These are phyloP conservation scores for Corythornis vintsioides DNA, from an alignment of 2,113 vertebrate species.

Conservation along the genomic window DNA sequence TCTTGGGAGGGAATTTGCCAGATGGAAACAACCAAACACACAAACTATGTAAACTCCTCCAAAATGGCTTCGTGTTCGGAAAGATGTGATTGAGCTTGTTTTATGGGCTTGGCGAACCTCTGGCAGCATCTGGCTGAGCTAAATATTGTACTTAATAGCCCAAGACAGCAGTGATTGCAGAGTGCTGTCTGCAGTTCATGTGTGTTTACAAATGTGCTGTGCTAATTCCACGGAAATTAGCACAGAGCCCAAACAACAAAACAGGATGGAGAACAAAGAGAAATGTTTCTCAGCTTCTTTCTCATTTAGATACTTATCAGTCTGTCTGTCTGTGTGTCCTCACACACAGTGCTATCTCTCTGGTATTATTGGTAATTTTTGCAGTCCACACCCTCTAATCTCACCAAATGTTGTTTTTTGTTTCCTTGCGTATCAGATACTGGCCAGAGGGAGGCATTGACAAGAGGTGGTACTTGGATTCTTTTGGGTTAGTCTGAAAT, in stretches of 20 bases:
- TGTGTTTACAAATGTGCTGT: constrained; percentile 42
- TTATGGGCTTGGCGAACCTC: constrained; percentile 55
- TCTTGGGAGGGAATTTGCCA: not conserved
- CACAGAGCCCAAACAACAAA: not conserved
- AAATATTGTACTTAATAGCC: constrained; percentile 63
- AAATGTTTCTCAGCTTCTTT: not conserved
- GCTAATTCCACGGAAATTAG: constrained; percentile 36
- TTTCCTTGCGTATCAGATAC: not conserved
- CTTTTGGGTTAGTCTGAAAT: not conserved
- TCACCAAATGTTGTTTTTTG: not conserved
- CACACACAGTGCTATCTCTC: fast-evolving
- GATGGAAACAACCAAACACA: constrained; percentile 27
- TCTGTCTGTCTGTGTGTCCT: fast-evolving
- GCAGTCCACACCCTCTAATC: not conserved
- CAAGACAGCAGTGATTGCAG: constrained; percentile 38
- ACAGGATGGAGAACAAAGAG: constrained; percentile 28
- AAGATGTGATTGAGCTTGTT: constrained; percentile 46
- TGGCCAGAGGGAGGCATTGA: not conserved
- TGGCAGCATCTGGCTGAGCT: constrained; percentile 63
- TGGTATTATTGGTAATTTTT: not conserved
- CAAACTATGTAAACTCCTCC: not conserved
- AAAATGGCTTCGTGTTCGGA: not conserved
- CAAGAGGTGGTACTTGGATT: not conserved
- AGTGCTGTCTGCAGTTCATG: constrained; percentile 38
- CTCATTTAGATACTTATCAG: fast-evolving